Conservation (phyloP, 2,113 vertebrate species). For the Tauraco erythrolophus region DNA sequence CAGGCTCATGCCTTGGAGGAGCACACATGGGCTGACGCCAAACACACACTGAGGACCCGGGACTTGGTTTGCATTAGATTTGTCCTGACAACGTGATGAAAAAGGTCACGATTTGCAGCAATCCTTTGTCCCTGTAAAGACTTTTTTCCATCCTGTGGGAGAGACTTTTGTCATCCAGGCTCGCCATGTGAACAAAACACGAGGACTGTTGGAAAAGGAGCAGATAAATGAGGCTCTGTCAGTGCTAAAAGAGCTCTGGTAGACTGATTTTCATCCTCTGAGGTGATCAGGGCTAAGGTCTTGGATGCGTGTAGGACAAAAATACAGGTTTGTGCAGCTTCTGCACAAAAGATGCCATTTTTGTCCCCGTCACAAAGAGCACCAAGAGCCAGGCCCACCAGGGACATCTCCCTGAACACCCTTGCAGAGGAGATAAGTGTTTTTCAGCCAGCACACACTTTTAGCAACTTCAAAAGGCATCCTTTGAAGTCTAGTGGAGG, state of each 20-base stretch:
- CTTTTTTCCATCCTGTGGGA: not conserved
- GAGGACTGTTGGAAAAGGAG: not conserved
- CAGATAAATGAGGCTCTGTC: not conserved
- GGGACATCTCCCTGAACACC: not conserved
- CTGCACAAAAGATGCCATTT: not conserved
- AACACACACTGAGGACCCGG: fast-evolving
- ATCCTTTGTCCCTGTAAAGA: not conserved
- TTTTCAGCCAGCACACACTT: not conserved
- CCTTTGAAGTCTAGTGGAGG: constrained; percentile 22
- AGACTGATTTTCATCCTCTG: not conserved
- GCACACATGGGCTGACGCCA: fast-evolving
- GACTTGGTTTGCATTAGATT: not conserved
- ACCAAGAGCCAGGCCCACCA: not conserved
- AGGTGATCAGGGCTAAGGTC: not conserved
- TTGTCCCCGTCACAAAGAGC: not conserved
- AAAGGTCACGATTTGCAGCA: not conserved
- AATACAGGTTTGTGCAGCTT: fast-evolving
- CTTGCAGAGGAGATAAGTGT: not conserved
- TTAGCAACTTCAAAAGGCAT: constrained; percentile 20
- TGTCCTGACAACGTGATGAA: not conserved
- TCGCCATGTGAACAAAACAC: not conserved
- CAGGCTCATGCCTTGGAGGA: fast-evolving
- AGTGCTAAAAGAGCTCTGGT: not conserved
- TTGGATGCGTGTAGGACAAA: not conserved
- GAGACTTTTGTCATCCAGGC: not conserved